A percentile compares a stretch with the other conserved stretches of the same genome.
Evolutionary conservation across 2,888 invertebrate species (phyloP).

Genomic region (Phytoseiulus persimilis): DNA sequence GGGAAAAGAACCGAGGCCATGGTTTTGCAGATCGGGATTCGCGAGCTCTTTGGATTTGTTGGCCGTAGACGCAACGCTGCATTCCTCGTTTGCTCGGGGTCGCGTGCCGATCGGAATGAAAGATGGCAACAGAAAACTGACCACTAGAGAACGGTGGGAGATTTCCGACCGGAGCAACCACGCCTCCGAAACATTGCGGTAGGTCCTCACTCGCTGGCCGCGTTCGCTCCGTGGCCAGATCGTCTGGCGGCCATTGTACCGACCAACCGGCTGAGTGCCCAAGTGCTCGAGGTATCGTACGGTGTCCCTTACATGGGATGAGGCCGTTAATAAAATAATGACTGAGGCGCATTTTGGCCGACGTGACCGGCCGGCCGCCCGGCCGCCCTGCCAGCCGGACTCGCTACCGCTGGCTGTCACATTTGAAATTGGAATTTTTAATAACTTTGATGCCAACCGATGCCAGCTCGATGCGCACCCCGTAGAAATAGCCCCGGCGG

Average conservation of each 20-base stretch:
- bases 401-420: slow-evolving; percentile 8
- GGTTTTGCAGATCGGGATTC: too few relatives aligned
- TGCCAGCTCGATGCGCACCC: too few relatives aligned
- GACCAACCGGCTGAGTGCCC: neutral
- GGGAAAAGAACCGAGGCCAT: too few relatives aligned
- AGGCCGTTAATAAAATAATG: slow-evolving; percentile 34
- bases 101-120: neutral
- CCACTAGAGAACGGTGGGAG: neutral
- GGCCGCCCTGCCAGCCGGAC: neutral
- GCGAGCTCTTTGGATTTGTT: too few relatives aligned
- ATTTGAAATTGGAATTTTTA: slow-evolving; percentile 38
- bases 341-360: slow-evolving; percentile 15
- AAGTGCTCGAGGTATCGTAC: neutral
- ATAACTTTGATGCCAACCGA: slow-evolving; percentile 32
- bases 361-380: neutral
- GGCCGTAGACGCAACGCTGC: too few relatives aligned
- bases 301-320: slow-evolving; percentile 8
- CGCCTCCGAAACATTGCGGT: neutral
- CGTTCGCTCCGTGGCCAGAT: neutral
- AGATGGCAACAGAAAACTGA: neutral
- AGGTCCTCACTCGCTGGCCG: neutral
- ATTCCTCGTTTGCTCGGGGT: neutral
- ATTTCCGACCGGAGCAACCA: neutral
- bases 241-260: neutral
- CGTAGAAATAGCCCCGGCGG: neutral